Evolutionary conservation across 2,797 vertebrate species (phyloP).

Genomic region (Smutsia gigantea): DNA sequence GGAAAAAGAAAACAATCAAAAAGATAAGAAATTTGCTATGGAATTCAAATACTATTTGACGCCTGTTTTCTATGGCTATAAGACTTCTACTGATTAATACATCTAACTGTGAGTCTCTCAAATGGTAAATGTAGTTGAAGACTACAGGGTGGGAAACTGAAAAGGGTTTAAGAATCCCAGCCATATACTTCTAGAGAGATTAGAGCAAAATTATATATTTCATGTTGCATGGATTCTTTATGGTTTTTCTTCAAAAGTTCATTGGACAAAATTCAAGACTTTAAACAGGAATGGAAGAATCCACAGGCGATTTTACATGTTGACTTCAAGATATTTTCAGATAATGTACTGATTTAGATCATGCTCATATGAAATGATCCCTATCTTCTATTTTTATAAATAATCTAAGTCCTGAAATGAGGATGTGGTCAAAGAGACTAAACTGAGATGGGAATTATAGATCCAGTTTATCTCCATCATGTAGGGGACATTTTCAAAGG

Average conservation of each 20-base stretch:
- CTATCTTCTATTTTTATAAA: neutral
- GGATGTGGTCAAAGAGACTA: neutral
- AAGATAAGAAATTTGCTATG: neutral
- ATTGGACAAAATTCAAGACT: neutral
- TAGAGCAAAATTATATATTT: neutral
- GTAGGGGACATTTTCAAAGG: neutral
- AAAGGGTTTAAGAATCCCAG: neutral
- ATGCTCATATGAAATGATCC: neutral
- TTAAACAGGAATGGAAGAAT: neutral
- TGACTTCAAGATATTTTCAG: neutral
- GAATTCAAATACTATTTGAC: neutral
- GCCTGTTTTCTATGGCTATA: neutral
- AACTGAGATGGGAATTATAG: neutral
- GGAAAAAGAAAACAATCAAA: neutral
- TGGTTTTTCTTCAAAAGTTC: neutral
- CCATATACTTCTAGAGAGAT: neutral
- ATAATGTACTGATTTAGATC: neutral
- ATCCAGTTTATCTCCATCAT: neutral
- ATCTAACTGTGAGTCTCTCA: neutral
- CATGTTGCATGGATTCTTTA: neutral
- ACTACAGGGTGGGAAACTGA: neutral
- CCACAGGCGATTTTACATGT: neutral
- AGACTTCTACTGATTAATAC: neutral
- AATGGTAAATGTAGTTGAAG: neutral
- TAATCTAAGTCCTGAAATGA: neutral